Conservation (phyloP, 1,140 invertebrate species). For the Cherax quadricarinatus region DNA sequence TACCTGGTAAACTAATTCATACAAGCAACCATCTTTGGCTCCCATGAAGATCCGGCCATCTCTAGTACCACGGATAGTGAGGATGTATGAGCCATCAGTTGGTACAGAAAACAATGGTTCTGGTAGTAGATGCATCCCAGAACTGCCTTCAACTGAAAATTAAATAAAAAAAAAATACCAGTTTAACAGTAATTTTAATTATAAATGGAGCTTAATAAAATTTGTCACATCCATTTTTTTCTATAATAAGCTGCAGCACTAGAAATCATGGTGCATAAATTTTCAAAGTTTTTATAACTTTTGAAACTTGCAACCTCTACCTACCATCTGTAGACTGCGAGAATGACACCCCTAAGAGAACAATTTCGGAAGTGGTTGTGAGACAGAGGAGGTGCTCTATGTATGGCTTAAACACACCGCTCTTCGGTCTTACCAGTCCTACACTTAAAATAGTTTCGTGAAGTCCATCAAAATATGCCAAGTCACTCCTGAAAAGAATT, state of each 20-base stretch:
- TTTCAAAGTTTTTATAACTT: no score
- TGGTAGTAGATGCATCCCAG: slow-evolving; percentile 94
- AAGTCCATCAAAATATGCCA: slow-evolving; percentile 95
- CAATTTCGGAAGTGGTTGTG: slow-evolving; percentile 94
- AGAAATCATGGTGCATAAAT: no score
- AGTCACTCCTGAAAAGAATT: slow-evolving; percentile 83
- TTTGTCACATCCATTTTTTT: no score
- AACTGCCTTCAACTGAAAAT: slow-evolving; percentile 75
- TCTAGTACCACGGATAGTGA: slow-evolving; percentile 87
- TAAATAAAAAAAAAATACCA: not conserved
- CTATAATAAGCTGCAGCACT: no score
- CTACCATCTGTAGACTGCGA: slow-evolving; percentile 78
- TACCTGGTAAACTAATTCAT: slow-evolving; percentile 91
- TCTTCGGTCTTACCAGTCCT: slow-evolving; percentile 90
- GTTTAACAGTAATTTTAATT: no score
- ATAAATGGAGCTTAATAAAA: no score
- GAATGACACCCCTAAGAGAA: slow-evolving; percentile 89
- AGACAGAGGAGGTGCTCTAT: slow-evolving; percentile 95
- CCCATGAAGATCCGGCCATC: slow-evolving; percentile 94
- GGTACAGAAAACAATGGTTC: slow-evolving; percentile 95
- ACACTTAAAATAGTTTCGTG: slow-evolving; percentile 90
- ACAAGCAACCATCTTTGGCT: slow-evolving; percentile 94
- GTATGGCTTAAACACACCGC: slow-evolving; percentile 90
- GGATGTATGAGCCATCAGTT: slow-evolving; percentile 93
- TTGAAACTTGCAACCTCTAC: slow-evolving; percentile 46